Conservation (phyloP, 1,140 invertebrate genomes). For the Doryteuthis pealeii region DNA sequence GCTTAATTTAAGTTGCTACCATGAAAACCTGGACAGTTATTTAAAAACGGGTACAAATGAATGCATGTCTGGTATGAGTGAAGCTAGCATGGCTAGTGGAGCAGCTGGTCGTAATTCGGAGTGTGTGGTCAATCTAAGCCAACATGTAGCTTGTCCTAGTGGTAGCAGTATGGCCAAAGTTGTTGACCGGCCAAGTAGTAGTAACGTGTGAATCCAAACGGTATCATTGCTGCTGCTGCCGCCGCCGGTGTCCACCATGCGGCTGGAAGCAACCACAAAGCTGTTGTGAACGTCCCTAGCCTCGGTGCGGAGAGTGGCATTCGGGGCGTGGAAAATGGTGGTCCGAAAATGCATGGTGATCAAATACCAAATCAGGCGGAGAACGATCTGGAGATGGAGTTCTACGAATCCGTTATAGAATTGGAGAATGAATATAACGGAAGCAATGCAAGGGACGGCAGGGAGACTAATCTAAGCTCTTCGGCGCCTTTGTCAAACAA, state of each 20-base stretch:
- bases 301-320: background rate
- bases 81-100: background rate
- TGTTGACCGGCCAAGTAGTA: background rate
- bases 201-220: background rate
- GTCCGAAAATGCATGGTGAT: background rate
- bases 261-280: background rate
- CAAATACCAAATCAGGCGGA: background rate
- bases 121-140: background rate
- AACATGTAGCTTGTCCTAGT: background rate
- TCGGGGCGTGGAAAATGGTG: background rate
- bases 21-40: conserved; percentile 2
- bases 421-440: background rate
- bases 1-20: background rate
- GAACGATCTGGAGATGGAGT: background rate
- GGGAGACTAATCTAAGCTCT: background rate
- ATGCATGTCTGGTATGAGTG: background rate
- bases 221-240: background rate
- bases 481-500: background rate
- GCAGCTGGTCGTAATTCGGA: background rate
- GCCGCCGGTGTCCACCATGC: background rate
- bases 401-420: background rate
- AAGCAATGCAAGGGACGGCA: background rate
- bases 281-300: background rate
- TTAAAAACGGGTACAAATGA: conserved; percentile 1
- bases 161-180: background rate